Percentiles rank a stretch among this genome's conserved stretches.
These are phyloP conservation scores for Chanos chanos DNA, from an alignment of 2,797 vertebrate species.

Conservation along the genomic window DNA sequence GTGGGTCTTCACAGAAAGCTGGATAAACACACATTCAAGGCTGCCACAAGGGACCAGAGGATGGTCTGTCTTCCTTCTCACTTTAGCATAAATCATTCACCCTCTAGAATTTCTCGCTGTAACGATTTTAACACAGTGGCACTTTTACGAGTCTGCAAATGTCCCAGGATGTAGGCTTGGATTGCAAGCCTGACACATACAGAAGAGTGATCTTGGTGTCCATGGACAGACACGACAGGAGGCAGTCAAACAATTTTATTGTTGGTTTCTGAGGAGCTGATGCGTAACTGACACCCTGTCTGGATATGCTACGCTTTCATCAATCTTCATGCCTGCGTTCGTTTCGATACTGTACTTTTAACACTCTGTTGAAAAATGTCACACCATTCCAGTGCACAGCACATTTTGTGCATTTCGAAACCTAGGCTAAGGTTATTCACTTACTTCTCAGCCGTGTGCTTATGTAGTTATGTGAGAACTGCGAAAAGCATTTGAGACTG, in stretches of 20 bases:
- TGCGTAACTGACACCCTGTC: neutral
- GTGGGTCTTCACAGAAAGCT: no score
- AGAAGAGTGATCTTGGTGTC: no score
- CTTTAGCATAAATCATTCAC: neutral
- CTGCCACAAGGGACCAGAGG: neutral
- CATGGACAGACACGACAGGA: no score
- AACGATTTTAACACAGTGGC: conserved; percentile 3
- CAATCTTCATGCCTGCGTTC: neutral
- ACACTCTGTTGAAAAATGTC: conserved; percentile 10
- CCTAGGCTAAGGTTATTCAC: no score
- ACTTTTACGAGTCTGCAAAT: neutral
- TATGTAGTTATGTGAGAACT: no score
- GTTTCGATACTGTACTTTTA: neutral
- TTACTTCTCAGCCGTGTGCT: no score
- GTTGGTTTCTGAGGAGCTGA: neutral
- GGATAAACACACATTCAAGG: no score
- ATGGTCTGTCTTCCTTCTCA: neutral
- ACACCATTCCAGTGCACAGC: neutral
- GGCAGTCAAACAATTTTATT: no score
- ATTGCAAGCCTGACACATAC: no score
- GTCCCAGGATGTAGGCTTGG: neutral
- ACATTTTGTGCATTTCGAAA: neutral
- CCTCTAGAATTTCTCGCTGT: neutral
- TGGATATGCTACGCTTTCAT: neutral
- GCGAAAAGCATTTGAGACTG: no score